Conservation (phyloP, 1,140 invertebrate species). For the Megalopta genalis region DNA sequence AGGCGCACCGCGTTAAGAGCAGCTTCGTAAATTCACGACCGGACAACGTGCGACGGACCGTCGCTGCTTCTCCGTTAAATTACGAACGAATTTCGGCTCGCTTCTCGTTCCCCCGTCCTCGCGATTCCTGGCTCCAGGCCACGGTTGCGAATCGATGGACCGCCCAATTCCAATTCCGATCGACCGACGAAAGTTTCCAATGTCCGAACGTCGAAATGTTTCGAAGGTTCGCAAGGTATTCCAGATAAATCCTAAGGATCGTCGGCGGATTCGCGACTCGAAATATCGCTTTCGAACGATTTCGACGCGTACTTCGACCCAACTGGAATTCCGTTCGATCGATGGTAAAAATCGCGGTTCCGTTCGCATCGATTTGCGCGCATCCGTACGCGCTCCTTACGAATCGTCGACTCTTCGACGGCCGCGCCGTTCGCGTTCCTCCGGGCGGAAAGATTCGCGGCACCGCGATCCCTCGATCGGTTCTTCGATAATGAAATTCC, state of each 20-base stretch:
- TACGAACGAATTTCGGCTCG: conserved; percentile 41
- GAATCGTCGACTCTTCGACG: conserved; percentile 43
- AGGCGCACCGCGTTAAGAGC: conserved; percentile 53
- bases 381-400: not conserved
- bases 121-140: too few relatives aligned
- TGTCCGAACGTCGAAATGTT: too few relatives aligned
- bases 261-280: too few relatives aligned
- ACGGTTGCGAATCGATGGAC: too few relatives aligned
- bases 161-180: too few relatives aligned
- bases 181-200: too few relatives aligned
- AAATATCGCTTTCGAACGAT: too few relatives aligned
- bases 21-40: conserved; percentile 57
- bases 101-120: not conserved
- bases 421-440: conserved; percentile 31
- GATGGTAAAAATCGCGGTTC: not conserved
- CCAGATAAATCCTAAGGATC: too few relatives aligned
- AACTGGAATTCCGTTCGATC: too few relatives aligned
- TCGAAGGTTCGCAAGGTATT: too few relatives aligned
- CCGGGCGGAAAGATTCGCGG: conserved; percentile 50
- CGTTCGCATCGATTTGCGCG: conserved; percentile 32
- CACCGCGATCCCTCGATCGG: conserved; percentile 56
- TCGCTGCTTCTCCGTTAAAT: conserved; percentile 25
- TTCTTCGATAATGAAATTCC: conserved; percentile 67
- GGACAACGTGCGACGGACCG: conserved; percentile 33
- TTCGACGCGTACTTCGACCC: too few relatives aligned